These are phyloP conservation scores for Macroramphosus scolopax DNA, from an alignment of 2,797 vertebrate species.

Conservation along the genomic window DNA sequence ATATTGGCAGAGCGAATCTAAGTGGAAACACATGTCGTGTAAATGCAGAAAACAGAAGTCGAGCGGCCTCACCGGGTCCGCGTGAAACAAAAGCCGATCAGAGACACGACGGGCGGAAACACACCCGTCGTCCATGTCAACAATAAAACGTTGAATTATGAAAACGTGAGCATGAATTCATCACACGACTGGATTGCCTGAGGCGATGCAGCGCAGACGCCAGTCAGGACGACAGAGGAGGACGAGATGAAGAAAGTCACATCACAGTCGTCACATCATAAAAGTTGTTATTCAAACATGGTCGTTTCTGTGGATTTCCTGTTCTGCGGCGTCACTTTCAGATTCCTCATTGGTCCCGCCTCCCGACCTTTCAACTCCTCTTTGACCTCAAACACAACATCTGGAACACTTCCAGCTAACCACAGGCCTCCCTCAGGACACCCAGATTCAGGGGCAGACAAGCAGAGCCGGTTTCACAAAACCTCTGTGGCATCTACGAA, in stretches of 20 bases:
- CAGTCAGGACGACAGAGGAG: no score
- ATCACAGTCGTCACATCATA: no score
- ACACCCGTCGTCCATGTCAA: constrained; percentile 55
- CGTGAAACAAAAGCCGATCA: constrained; percentile 44
- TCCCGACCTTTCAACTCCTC: constrained; percentile 23
- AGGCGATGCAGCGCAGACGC: no score
- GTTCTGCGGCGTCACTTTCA: constrained; percentile 25
- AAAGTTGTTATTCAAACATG: constrained; percentile 1
- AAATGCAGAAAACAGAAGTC: constrained; percentile 59
- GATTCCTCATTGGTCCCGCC: constrained; percentile 20
- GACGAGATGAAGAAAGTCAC: constrained; percentile 5
- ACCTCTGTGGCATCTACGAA: no score
- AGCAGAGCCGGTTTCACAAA: no score
- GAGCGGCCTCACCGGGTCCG: constrained; percentile 22
- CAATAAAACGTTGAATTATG: constrained; percentile 15
- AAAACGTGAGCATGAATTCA: constrained; percentile 34
- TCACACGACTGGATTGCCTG: no score
- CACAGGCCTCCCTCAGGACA: constrained; percentile 11
- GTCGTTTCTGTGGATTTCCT: constrained; percentile 34
- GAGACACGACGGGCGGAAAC: constrained; percentile 17
- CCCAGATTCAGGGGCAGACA: constrained; percentile 3
- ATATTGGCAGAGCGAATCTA: constrained; percentile 59
- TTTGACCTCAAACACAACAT: constrained; percentile 39
- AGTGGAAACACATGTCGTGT: constrained; percentile 77
- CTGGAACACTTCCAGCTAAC: constrained; percentile 43